phyloP scores from a whole-genome alignment of 2,888 invertebrate genomes.

The Teleiodes luculella region DNA sequence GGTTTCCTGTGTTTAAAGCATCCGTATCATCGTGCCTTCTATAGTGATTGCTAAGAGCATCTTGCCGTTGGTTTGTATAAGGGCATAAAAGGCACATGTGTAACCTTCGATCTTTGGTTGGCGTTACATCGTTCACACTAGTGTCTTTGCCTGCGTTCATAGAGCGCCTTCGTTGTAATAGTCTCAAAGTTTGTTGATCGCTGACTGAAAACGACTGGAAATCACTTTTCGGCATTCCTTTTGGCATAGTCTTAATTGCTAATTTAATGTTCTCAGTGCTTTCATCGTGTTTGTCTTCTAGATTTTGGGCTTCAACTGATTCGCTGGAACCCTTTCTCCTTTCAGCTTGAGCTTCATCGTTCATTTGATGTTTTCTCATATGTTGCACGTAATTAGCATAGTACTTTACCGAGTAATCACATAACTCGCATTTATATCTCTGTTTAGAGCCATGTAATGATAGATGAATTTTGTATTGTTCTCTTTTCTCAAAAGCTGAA shows the following conservation, averaged over 20 bases:
- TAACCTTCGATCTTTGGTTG: slow-evolving; percentile 79
- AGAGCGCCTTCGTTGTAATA: slow-evolving; percentile 75
- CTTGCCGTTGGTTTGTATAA: slow-evolving; percentile 85
- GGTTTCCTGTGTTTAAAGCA: slow-evolving; percentile 78
- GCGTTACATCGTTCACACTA: slow-evolving; percentile 54
- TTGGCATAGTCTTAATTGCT: slow-evolving; percentile 71
- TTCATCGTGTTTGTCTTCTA: slow-evolving; percentile 47
- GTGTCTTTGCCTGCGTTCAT: slow-evolving; percentile 58
- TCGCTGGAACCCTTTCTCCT: slow-evolving; percentile 56
- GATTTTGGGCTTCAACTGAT: slow-evolving; percentile 29
- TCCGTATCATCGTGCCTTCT: slow-evolving; percentile 82
- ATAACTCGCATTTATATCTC: slow-evolving; percentile 88
- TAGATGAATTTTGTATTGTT: slow-evolving; percentile 90
- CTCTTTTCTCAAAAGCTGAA: slow-evolving; percentile 90
- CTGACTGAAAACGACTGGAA: slow-evolving; percentile 78
- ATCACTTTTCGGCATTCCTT: slow-evolving; percentile 60
- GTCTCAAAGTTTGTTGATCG: slow-evolving; percentile 81
- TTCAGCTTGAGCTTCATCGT: slow-evolving; percentile 82
- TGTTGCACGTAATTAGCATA: slow-evolving; percentile 91
- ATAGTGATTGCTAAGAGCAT: slow-evolving; percentile 86
- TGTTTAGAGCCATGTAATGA: slow-evolving; percentile 90
- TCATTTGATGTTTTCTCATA: slow-evolving; percentile 86
- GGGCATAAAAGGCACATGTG: slow-evolving; percentile 89
- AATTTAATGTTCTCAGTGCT: slow-evolving; percentile 57
- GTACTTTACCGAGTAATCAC: slow-evolving; percentile 93